Evolutionary conservation across 2,113 vertebrate genomes (phyloP), one percentile per base, ranked within the genome.

Genomic region (Silurus asotus): DNA sequence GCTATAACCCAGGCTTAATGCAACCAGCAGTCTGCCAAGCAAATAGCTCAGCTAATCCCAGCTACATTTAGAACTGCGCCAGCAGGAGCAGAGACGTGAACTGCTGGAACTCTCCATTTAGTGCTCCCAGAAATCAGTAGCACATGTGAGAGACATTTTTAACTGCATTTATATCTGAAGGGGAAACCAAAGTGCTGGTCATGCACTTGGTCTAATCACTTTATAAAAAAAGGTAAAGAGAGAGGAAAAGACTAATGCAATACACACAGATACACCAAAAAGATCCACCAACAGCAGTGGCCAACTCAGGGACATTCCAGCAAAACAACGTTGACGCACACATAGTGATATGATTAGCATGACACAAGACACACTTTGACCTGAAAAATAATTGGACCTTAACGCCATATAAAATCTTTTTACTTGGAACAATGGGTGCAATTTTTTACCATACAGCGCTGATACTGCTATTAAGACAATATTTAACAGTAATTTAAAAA

Each of bases 71-170:
- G 59, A 45, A 84, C 70, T 45, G 72, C 64, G 51, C 59, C 79
- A 56, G 67, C 64, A 81, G 84, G 58, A 62, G 59, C 79, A 49
- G 78, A 87, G 82, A 85, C 59, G 58, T 82, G 86, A 90, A 88
- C 89, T 78, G 82, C 49, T 82, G 78, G 76, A 82, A 76, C 23
- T 69, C 75, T 87, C 20, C 62, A 86, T 76, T 62, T 51, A 89
- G 64, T 62, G 78, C 74, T 58, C 65, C 17, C 15, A 48, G 48
- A 89, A 91, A 89, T 89, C 49, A 86, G 79, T 81, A 90, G 86
- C 90, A 91, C 84, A 89, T 88, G 81, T 81, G 72, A 84, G 25
- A 83, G n/a, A 81, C 59, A 69, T 87, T 65, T 89, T 88, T 86
- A 88, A 62, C 67, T 23, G 70, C 62, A 51, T 48, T 70, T 82